A percentile compares a stretch with the other conserved stretches of the same genome.
Conservation (phyloP, 1,140 invertebrate species). For the Halyomorpha halys region DNA sequence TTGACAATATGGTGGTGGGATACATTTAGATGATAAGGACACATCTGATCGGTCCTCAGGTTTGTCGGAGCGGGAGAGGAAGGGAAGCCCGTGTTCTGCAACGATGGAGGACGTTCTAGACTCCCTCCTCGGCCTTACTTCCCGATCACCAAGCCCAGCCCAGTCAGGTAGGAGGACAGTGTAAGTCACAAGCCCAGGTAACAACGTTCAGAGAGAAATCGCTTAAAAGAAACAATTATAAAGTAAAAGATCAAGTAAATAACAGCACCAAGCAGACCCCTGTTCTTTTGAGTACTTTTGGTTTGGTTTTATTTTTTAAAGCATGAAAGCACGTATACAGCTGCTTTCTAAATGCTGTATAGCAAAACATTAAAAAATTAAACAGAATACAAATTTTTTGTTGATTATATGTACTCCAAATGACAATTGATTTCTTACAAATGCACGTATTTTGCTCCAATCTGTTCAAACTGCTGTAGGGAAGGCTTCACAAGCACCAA, state of each 20-base stretch:
- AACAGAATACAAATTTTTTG: too few species aligned
- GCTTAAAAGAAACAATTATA: too few species aligned
- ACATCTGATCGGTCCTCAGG: conserved; percentile 2
- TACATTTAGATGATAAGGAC: not conserved
- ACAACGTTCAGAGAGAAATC: conserved; percentile 5
- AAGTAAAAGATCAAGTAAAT: not conserved
- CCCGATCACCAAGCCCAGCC: conserved; percentile 52
- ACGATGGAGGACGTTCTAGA: conserved; percentile 88
- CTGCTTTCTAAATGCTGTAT: conserved; percentile 9
- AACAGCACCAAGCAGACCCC: conserved; percentile 1
- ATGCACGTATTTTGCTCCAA: too few species aligned
- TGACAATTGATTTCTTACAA: too few species aligned
- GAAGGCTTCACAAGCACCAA: too few species aligned
- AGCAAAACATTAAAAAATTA: too few species aligned
- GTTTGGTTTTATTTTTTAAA: not conserved
- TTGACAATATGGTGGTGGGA: not conserved
- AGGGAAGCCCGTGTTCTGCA: conserved; percentile 59
- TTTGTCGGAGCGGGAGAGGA: conserved; percentile 20
- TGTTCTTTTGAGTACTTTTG: not conserved
- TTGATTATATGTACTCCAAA: too few species aligned
- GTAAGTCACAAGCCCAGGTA: conserved; percentile 44
- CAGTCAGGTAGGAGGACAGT: conserved; percentile 63
- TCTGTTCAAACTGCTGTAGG: too few species aligned
- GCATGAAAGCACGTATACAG: not conserved
- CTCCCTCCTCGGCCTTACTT: conserved; percentile 72